Evolutionary conservation across 2,888 invertebrate species (phyloP).

Genomic region (Lutraria lutraria): DNA sequence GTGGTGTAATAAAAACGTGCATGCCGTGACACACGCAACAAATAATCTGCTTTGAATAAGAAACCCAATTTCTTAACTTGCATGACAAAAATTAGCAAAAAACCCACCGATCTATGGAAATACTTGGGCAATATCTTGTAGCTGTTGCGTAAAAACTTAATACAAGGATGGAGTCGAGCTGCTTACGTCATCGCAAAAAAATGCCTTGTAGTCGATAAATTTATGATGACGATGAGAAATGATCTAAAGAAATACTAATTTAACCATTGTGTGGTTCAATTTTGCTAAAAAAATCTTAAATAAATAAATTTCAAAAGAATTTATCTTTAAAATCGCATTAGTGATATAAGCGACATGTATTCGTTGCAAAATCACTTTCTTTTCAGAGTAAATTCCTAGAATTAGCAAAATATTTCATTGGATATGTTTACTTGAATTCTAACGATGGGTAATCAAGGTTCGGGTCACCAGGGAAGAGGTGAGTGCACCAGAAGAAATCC

Average conservation of each 20-base stretch:
- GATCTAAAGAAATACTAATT: neutral
- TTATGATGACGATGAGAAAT: neutral
- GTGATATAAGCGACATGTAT: constrained; percentile 9
- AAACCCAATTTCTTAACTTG: too few relatives aligned
- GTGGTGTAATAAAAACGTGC: too few relatives aligned
- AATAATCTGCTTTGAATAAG: too few relatives aligned
- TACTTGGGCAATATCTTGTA: too few relatives aligned
- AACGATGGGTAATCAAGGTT: constrained; percentile 55
- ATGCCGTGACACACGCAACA: too few relatives aligned
- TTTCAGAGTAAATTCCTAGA: neutral
- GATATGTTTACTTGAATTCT: neutral
- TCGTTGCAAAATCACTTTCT: constrained; percentile 24
- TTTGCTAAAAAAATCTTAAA: too few relatives aligned
- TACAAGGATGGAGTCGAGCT: neutral
- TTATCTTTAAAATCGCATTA: neutral
- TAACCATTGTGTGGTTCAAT: too few relatives aligned
- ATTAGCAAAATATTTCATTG: neutral
- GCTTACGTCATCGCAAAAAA: neutral
- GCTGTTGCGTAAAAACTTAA: too few relatives aligned
- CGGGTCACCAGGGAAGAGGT: constrained; percentile 53
- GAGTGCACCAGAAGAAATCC: neutral
- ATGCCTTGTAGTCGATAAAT: neutral
- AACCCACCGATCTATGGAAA: too few relatives aligned
- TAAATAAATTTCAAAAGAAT: neutral
- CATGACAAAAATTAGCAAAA: too few relatives aligned